Conservation (phyloP, 2,888 invertebrate species). For the Branchellion lobata region DNA sequence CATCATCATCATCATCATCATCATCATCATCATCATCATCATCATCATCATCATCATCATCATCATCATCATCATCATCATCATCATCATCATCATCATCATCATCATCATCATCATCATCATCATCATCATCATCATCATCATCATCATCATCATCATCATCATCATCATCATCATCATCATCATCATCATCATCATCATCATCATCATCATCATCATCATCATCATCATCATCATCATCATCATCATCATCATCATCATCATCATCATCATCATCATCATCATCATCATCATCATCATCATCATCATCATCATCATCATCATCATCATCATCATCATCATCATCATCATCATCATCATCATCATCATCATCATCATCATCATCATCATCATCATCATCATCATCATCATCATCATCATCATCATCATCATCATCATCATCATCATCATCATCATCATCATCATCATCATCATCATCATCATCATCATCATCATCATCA, state of each 20-base stretch:
- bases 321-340: constrained; percentile 37
- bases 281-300: constrained; percentile 14
- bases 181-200: constrained; percentile 43
- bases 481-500: constrained; percentile 40
- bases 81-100: constrained; percentile 13
- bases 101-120: constrained; percentile 13
- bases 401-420: constrained; percentile 33
- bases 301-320: too few species aligned
- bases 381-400: constrained; percentile 43
- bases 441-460: constrained; percentile 13
- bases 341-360: constrained; percentile 42
- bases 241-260: constrained; percentile 23
- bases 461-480: constrained; percentile 35
- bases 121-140: not conserved
- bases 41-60: constrained; percentile 22
- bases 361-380: constrained; percentile 43
- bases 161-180: constrained; percentile 32
- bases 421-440: not conserved
- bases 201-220: constrained; percentile 40
- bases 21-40: constrained; percentile 31
- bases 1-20: constrained; percentile 13
- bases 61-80: constrained; percentile 9
- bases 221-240: constrained; percentile 9
- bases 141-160: constrained; percentile 12
- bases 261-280: not conserved